Evolutionary conservation across 2,113 vertebrate genomes (phyloP), one percentile per base, ranked within the genome.

Genomic region (Callionymus lyra): DNA sequence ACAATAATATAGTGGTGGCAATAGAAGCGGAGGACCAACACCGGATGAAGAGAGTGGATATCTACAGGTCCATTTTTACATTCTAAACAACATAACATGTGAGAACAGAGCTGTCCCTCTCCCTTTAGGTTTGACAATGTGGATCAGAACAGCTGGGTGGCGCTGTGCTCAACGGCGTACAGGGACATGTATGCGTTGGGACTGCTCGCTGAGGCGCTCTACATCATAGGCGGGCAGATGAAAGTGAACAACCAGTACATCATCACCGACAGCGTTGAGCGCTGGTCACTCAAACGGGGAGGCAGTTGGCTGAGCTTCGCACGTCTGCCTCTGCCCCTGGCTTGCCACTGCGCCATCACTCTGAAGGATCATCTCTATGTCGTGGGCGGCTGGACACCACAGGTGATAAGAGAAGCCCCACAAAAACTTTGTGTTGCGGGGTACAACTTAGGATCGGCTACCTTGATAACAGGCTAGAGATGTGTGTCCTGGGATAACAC

Each of bases 321-420:
- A 0, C 87, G 91, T 1, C 77, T 95, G 37, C 91, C 91, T 1
- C 36, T 92, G 0, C 84, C 82, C 0, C 6, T 94, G 58, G 92
- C 92, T 1, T 92, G 88, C 47, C 91, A 89, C 12, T 63, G 44
- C 2, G 77, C 49, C 1, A 84, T 92, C 9, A 83, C 78, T 0
- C 62, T 93, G 44, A 85, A 85, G 48, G 80, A 86, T 16, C 78
- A 80, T 40, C 83, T 95, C 6, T 93, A 90, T 1, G 88, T 92
- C 56, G 74, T 95, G 21, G 92, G 90, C 21, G 92, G 92, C 47
- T 94, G 92, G 92, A 93, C 88, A n/a, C 91, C 90, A 39, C 92
- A 94, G 91, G 92, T 95, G 55, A 39, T 17, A 16, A 42, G 6
- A 36, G 19, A 6, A 31, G n/a, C n/a, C n/a, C n/a, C n/a, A n/a